A percentile compares a stretch with the other conserved stretches of the same genome.
phyloP scores from a whole-genome alignment of 2,113 vertebrate species.

The Forbesichthys papilliferus region DNA sequence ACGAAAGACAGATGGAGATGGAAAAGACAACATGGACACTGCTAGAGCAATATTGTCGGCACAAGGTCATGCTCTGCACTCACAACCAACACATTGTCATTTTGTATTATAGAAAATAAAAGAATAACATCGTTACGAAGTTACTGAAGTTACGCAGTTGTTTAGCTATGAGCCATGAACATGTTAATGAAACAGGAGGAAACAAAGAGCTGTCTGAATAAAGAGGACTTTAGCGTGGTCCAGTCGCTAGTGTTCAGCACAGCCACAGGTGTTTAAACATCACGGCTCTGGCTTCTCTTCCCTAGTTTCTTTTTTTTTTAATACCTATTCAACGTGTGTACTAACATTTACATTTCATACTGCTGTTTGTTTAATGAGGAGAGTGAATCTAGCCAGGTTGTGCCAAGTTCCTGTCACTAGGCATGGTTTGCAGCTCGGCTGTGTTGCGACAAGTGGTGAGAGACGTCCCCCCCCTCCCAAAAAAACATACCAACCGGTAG shows the following conservation, averaged over 20 bases:
- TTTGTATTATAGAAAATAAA: too few species aligned
- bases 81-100: too few species aligned
- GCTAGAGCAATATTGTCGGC: neutral
- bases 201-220: slow-evolving; percentile 18
- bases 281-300: slow-evolving; percentile 29
- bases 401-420: slow-evolving; percentile 78
- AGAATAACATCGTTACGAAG: too few species aligned
- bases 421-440: slow-evolving; percentile 29
- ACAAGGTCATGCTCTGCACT: too few species aligned
- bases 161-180: slow-evolving; percentile 18
- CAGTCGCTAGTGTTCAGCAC: slow-evolving; percentile 19
- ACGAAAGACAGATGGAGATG: neutral
- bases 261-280: slow-evolving; percentile 74
- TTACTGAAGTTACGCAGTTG: too few species aligned
- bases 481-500: slow-evolving; percentile 57
- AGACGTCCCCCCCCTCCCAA: slow-evolving; percentile 60
- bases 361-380: slow-evolving; percentile 67
- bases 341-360: slow-evolving; percentile 69
- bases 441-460: slow-evolving; percentile 58
- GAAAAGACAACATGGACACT: slow-evolving; percentile 10
- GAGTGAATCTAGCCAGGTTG: slow-evolving; percentile 53
- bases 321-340: slow-evolving; percentile 44
- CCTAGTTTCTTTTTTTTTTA: slow-evolving; percentile 12
- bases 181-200: slow-evolving; percentile 15
- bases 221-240: slow-evolving; percentile 15